These are phyloP conservation scores for Dendrocincla fuliginosa DNA, from an alignment of 2,797 vertebrate genomes.

Conservation along the genomic window DNA sequence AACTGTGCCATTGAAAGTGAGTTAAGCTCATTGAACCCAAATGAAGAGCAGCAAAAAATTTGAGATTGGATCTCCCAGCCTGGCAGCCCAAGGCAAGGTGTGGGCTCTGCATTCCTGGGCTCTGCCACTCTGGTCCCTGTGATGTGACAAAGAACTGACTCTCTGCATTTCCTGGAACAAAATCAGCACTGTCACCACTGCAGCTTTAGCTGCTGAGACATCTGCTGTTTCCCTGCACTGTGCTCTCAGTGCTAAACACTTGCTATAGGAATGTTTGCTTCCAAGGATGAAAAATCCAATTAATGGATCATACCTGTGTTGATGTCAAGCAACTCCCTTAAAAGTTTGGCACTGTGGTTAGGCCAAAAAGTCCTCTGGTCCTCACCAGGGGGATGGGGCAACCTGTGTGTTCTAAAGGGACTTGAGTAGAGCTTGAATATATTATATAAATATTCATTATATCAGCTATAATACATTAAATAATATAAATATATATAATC, in stretches of 20 bases:
- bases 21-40: background rate
- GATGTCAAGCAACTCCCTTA: background rate
- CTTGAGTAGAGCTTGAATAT: background rate
- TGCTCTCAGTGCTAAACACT: background rate
- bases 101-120: background rate
- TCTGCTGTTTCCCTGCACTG: background rate
- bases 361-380: background rate
- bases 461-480: background rate
- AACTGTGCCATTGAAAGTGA: background rate
- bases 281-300: background rate
- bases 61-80: background rate
- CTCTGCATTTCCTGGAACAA: background rate
- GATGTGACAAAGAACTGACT: background rate
- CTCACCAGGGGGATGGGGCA: background rate
- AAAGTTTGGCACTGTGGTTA: background rate
- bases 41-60: background rate
- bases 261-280: background rate
- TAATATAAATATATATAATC: background rate
- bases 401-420: background rate
- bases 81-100: background rate
- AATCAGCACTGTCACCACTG: background rate
- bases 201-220: background rate
- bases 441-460: background rate
- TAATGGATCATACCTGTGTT: background rate
- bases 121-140: background rate